Base-by-base conservation (phyloP, 1,140 invertebrate species). In the Brachionus sp. region DNA sequence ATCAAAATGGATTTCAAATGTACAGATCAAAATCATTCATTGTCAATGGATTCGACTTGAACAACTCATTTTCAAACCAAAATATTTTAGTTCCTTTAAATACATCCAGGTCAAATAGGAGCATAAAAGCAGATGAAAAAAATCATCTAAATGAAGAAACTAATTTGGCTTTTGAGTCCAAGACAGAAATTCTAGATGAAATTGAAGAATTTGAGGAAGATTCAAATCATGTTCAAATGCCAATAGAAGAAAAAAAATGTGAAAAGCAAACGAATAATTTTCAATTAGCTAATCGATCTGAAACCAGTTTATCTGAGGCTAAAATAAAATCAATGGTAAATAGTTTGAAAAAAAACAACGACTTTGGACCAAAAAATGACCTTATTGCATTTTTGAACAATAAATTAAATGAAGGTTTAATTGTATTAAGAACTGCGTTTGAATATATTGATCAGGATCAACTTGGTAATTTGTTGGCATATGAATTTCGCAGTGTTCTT, bases 271-370 rank as follows among this genome's bases (percentile, higher is more conserved):
- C 7, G 19, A 57, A 23, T 9, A 46, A 25, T 29, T 29, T 25
- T 4, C 16, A 16, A 75, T 75, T 39, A 50, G 10, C 37, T 25
- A 25, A 25, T 46, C 39, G 39, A 75, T 13, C 23, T 75, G 70
- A 75, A 9, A 37, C 77, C 9, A 62, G 77, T 80, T 62, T 37
- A 42, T 37, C 29, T 35, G 77, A 80, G 25, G 16, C 19, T 42
- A 35, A 23, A 80, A 80, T 80, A 35, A 80, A 80, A 62, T 80
- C 77, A 25, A 80, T 80, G 77, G 62, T 80, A 42, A 16, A 35
- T 5, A 62, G 3, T 23, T 62, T 80, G 5, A 80, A 80, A 19
- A 42, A 37, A 62, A 62, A 0, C 4, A 66, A 80, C 16, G 39
- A 80, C 13, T 80, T 62, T 37, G 50, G 77, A 6, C 50, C 50